A percentile compares a stretch with the other conserved stretches of the same genome.
Evolutionary conservation across 2,113 vertebrate species (phyloP).

Genomic region (Rhadina sibilatrix): DNA sequence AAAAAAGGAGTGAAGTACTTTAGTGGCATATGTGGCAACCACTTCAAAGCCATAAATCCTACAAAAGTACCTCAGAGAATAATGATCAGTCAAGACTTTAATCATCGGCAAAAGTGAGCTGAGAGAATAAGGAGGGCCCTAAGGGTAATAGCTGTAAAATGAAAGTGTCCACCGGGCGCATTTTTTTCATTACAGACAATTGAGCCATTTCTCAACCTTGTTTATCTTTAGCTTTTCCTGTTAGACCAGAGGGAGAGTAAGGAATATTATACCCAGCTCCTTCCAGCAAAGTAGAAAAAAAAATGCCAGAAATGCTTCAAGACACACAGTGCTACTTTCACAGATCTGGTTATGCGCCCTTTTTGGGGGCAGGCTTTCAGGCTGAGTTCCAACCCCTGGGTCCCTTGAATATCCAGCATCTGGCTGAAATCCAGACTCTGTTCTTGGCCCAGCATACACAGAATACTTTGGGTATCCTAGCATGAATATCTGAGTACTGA

Average conservation of each 20-base stretch:
- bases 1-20: conserved; percentile 9
- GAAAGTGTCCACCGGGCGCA: conserved; percentile 33
- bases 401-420: neutral
- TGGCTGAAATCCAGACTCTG: neutral
- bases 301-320: neutral
- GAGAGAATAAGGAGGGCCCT: conserved; percentile 53
- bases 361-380: neutral
- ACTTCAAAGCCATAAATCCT: conserved; percentile 62
- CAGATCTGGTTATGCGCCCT: neutral
- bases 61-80: conserved; percentile 46
- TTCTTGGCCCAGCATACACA: neutral
- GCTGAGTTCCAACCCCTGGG: neutral
- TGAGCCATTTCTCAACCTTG: conserved; percentile 50
- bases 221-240: conserved; percentile 53
- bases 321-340: neutral
- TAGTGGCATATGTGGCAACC: conserved; percentile 26
- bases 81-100: conserved; percentile 69
- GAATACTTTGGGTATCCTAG: neutral
- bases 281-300: neutral
- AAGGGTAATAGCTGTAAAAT: conserved; percentile 56
- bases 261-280: neutral
- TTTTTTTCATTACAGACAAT: conserved; percentile 60
- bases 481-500: neutral
- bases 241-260: conserved; percentile 32
- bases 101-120: conserved; percentile 59